Conservation (phyloP, 2,113 vertebrate species). For the Pluvialis apricaria region DNA sequence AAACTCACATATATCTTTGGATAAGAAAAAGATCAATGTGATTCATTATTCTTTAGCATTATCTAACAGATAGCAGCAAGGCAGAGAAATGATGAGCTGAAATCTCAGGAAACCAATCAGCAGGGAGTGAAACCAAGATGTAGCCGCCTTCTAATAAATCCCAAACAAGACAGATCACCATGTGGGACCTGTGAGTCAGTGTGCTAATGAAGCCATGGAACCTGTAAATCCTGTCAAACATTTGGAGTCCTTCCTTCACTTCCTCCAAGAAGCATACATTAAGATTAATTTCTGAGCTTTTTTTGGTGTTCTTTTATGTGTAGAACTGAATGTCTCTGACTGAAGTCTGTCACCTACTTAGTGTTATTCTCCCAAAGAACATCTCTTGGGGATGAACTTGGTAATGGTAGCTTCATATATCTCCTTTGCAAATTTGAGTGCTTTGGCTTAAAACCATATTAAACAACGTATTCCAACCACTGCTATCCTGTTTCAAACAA, state of each 20-base stretch:
- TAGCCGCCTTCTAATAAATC: background rate
- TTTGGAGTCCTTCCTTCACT: background rate
- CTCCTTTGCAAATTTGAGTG: background rate
- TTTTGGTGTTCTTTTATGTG: background rate
- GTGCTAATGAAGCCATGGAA: background rate
- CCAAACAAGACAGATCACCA: background rate
- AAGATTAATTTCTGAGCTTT: background rate
- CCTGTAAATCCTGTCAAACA: background rate
- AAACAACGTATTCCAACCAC: background rate
- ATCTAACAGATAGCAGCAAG: background rate
- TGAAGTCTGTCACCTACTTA: background rate
- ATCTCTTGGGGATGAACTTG: background rate
- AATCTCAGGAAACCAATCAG: conserved; percentile 1
- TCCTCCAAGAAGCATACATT: background rate
- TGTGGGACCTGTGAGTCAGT: background rate
- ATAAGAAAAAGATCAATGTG: background rate
- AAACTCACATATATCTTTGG: background rate
- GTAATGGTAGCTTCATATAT: background rate
- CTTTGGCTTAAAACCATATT: background rate
- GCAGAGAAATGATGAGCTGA: background rate
- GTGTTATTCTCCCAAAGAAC: background rate
- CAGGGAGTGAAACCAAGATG: background rate
- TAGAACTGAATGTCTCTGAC: background rate
- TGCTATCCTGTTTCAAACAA: background rate
- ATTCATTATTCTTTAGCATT: background rate